A percentile compares a stretch with the other conserved stretches of the same genome.
phyloP scores from a whole-genome alignment of 2,797 vertebrate species.

The Atherinosoma microstoma region DNA sequence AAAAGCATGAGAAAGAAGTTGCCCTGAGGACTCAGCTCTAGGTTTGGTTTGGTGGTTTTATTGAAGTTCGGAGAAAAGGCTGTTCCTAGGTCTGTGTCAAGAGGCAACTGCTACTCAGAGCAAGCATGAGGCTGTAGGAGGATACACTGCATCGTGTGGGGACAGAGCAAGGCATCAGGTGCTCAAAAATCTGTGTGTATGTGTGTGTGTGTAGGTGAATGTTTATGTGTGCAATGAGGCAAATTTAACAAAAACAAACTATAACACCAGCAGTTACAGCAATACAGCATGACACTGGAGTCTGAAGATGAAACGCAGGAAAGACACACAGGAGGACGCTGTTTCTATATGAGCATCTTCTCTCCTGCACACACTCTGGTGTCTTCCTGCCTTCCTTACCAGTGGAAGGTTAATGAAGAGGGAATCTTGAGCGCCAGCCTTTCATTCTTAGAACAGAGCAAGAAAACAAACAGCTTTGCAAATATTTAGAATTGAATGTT shows the following conservation, averaged over 20 bases:
- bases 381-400: conserved; percentile 54
- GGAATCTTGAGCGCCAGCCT: conserved; percentile 54
- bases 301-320: conserved; percentile 52
- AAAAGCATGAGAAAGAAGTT: conserved; percentile 64
- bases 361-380: conserved; percentile 36
- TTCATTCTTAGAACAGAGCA: conserved; percentile 56
- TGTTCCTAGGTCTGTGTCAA: conserved; percentile 65
- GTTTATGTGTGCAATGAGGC: conserved; percentile 63
- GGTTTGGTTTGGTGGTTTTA: conserved; percentile 68
- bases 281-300: conserved; percentile 59
- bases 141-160: conserved; percentile 43
- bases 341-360: conserved; percentile 40
- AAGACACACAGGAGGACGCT: conserved; percentile 47
- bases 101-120: conserved; percentile 67
- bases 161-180: conserved; percentile 60
- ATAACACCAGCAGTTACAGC: conserved; percentile 65
- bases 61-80: conserved; percentile 53
- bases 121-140: conserved; percentile 45
- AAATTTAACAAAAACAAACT: conserved; percentile 58
- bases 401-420: conserved; percentile 45
- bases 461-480: conserved; percentile 41
- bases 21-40: conserved; percentile 76
- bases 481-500: conserved; percentile 57
- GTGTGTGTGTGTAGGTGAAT: conserved; percentile 39
- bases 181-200: conserved; percentile 67